Evolutionary conservation across 53 echinoderm and acorn worm species (phyloP).

Genomic region (Actinopyga echinites): DNA sequence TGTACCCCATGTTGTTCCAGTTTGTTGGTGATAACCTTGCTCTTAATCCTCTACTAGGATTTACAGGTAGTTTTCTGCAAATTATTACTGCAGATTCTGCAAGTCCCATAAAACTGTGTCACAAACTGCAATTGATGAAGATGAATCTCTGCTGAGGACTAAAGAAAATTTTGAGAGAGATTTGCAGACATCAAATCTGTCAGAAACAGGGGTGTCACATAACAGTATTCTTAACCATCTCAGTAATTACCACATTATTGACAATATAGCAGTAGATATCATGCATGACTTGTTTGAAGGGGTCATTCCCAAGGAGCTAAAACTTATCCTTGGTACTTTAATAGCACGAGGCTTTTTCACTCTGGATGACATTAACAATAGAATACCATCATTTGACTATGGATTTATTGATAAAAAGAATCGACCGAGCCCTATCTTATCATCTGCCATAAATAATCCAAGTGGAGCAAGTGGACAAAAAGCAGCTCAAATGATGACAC

Average conservation of each 20-base stretch:
- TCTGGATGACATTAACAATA: conserved; percentile 41
- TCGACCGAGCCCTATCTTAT: conserved; percentile 44
- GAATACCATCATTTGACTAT: conserved; percentile 50
- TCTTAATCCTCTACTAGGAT: conserved; percentile 13
- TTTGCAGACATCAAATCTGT: neutral
- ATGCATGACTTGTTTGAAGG: no score
- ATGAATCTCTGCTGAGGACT: neutral
- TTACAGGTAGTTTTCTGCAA: conserved; percentile 8
- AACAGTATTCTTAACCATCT: conserved; percentile 5
- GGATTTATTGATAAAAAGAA: conserved; percentile 51
- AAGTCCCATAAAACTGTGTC: neutral
- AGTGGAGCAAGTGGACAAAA: conserved; percentile 59
- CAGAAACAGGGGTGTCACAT: conserved; percentile 15
- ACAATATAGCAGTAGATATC: no score
- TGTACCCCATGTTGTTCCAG: neutral
- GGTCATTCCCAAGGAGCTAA: no score
- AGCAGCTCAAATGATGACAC: conserved; percentile 60
- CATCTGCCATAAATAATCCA: conserved; percentile 39
- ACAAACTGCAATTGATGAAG: neutral
- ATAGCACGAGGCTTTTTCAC: no score
- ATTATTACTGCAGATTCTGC: conserved; percentile 1
- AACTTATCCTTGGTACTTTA: no score
- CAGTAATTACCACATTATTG: neutral
- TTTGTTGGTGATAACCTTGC: conserved; percentile 21
- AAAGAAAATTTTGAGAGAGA: conserved; percentile 11